Evolutionary conservation across 2,888 invertebrate species (phyloP).

Genomic region (Timandra comae): DNA sequence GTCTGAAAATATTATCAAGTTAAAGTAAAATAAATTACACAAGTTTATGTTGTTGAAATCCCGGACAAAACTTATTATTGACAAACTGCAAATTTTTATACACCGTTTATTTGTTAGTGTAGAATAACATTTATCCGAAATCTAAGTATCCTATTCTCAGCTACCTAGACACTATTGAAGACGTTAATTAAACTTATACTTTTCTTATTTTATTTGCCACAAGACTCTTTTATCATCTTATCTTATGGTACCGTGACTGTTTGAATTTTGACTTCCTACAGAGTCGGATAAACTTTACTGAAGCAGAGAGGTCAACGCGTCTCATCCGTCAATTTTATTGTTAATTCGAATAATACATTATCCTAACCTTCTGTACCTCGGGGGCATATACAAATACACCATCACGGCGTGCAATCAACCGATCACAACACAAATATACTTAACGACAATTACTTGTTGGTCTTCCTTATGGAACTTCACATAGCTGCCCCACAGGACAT

Average conservation of each 20-base stretch:
- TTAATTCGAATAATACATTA: no score
- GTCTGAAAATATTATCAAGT: constrained; percentile 25
- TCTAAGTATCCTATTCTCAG: neutral
- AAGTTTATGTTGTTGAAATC: neutral
- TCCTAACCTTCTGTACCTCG: constrained; percentile 35
- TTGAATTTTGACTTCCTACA: no score
- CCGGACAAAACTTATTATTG: neutral
- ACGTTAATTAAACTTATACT: no score
- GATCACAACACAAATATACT: constrained; percentile 10
- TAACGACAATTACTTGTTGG: constrained; percentile 27
- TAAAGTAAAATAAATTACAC: neutral
- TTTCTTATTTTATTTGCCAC: no score
- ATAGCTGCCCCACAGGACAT: constrained; percentile 23
- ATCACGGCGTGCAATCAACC: constrained; percentile 9
- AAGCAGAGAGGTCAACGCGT: neutral
- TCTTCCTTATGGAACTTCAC: constrained; percentile 24
- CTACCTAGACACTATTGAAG: neutral
- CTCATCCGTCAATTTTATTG: no score
- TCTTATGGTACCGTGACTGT: no score
- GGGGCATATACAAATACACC: constrained; percentile 27
- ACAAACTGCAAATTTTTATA: neutral
- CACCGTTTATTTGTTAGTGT: neutral
- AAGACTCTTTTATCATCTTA: no score
- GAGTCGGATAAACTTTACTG: neutral
- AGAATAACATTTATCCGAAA: neutral